Evolutionary conservation across 2,888 invertebrate species (phyloP), one percentile per base, ranked within the genome.

Genomic region (Drosophila diplacantha): DNA sequence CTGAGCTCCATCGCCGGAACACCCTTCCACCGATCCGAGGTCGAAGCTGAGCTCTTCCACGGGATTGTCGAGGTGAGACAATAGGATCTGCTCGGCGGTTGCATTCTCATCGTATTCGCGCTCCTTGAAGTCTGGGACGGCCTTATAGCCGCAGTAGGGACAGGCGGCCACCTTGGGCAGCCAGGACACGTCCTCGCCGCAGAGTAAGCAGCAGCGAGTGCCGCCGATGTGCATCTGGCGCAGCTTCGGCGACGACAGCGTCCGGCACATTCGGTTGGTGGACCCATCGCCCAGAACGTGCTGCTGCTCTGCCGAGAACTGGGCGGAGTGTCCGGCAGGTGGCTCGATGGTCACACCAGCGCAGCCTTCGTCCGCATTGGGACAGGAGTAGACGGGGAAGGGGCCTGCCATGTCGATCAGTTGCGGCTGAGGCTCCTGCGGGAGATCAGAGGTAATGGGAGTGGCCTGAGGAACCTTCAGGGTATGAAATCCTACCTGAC

Each of bases 161-260:
- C 87, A 85, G 1, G 88, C 84, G 5, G 89, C 88, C 77, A 90
- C 86, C 73, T 88, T 87, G 22, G 88, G 87, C 57, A 90, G 52
- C 85, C 85, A 87, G 1, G 83, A 75, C 3, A 88, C 77, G 37
- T 87, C 84, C 62, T 74, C 83, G 8, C 83, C 76, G 53, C 88
- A 88, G 16, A 87, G 69, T 0, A 85, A 75, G 50, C 88, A 88
- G 12, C 26, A 49, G 16, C 69, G 58, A 0, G 12, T 52, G 9
- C 34, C 11, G 14, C 52, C 51, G 5, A 74, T 51, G 14, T 58
- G 60, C 51, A 69, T 71, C 35, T 82, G 77, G 1, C 63, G 74
- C 0, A 80, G 47, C n/a, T 66, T 39, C 0, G 80, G 80, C 12
- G 44, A 31, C 6, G 69, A 46, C 0, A 39, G 12, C 20, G 57